These are phyloP conservation scores for Anthophora plumipes DNA, from an alignment of 2,888 invertebrate species.

Conservation along the genomic window DNA sequence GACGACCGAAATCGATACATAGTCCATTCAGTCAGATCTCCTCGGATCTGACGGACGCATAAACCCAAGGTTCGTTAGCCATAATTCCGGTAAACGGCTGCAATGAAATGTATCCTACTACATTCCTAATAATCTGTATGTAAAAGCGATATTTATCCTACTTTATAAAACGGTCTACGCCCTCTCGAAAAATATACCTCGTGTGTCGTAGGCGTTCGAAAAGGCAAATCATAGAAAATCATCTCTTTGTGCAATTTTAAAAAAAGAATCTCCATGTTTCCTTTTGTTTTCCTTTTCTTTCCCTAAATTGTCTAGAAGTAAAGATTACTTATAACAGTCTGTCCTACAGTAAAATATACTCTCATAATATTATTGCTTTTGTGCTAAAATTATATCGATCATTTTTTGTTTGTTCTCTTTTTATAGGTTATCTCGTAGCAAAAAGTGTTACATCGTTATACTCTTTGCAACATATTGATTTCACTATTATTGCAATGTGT, in stretches of 20 bases:
- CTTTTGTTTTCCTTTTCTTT: not conserved
- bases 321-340: constrained; percentile 19
- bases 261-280: constrained; percentile 12
- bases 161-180: constrained; percentile 65
- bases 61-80: constrained; percentile 10
- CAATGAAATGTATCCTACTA: constrained; percentile 67
- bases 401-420: not conserved
- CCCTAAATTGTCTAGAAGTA: constrained; percentile 23
- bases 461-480: not conserved
- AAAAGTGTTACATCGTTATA: constrained; percentile 7
- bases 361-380: constrained; percentile 53
- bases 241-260: constrained; percentile 12
- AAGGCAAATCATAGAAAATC: constrained; percentile 35
- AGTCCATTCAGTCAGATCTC: constrained; percentile 72
- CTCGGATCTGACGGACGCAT: constrained; percentile 36
- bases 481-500: not conserved
- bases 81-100: constrained; percentile 40
- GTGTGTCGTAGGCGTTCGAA: constrained; percentile 22
- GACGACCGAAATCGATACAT: constrained; percentile 67
- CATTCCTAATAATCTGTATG: constrained; percentile 50
- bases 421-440: not conserved
- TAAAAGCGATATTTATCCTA: constrained; percentile 32
- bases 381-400: constrained; percentile 32
- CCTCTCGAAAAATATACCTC: constrained; percentile 67
- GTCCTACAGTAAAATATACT: constrained; percentile 20